phyloP scores from a whole-genome alignment of 2,113 vertebrate species.

The Phoxinus phoxinus region DNA sequence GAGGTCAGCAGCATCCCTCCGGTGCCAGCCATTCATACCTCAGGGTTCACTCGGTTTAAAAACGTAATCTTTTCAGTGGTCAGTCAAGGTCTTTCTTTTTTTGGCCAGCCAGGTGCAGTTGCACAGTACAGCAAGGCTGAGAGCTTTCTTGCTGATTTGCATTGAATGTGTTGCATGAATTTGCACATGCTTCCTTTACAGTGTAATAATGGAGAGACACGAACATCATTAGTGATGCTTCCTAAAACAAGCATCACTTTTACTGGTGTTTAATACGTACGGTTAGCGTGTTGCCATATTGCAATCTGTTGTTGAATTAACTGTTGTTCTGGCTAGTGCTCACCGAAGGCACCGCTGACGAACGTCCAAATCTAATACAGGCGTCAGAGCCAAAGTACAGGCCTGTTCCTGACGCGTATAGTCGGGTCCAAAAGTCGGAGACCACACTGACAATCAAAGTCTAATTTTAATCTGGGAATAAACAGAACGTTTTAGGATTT shows the following conservation, averaged over 20 bases:
- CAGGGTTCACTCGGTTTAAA: not conserved
- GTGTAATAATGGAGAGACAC: not conserved
- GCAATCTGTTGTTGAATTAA: slow-evolving; percentile 12
- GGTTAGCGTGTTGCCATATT: not conserved
- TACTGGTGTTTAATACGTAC: too few species aligned
- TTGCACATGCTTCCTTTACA: not conserved
- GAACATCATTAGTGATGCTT: not conserved
- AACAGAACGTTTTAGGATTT: not conserved
- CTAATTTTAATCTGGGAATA: not conserved
- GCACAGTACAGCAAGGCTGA: not conserved
- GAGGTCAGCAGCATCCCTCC: not conserved
- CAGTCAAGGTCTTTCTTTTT: not conserved
- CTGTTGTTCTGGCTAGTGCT: slow-evolving; percentile 30
- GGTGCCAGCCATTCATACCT: not conserved
- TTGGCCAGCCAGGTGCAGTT: not conserved
- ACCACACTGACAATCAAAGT: not conserved
- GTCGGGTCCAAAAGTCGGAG: slow-evolving; percentile 2
- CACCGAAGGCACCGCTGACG: slow-evolving; percentile 54
- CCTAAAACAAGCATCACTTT: not conserved
- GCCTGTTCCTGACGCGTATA: slow-evolving; percentile 40
- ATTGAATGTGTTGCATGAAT: not conserved
- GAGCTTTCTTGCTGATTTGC: not conserved
- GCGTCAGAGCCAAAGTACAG: slow-evolving; percentile 35
- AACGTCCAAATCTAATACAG: slow-evolving; percentile 62
- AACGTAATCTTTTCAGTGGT: not conserved